Conservation (phyloP, 2,797 vertebrate species). For the Pangasius krempfi region DNA sequence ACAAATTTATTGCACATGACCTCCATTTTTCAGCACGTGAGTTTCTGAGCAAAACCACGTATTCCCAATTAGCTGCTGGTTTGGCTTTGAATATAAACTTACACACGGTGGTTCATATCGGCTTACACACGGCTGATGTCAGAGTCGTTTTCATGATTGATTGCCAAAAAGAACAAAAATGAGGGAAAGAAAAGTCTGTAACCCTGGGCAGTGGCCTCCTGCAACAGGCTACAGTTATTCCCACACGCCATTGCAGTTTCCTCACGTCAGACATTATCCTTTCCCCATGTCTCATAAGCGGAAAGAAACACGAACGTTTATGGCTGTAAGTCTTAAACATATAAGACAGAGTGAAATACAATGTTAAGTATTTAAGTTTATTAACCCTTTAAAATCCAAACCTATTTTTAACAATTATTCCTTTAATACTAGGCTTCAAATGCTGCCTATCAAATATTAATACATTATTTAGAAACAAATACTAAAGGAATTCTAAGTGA, state of each 20-base stretch:
- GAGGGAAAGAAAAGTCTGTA: neutral
- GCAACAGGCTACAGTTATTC: neutral
- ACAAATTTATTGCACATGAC: slow-evolving; percentile 35
- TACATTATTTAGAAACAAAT: neutral
- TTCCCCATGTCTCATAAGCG: neutral
- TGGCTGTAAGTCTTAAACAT: neutral
- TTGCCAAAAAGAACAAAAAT: neutral
- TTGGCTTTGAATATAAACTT: slow-evolving; percentile 1
- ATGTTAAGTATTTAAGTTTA: neutral
- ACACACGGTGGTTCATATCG: neutral
- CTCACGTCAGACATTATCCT: neutral
- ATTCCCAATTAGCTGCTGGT: slow-evolving; percentile 32
- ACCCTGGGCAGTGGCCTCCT: neutral
- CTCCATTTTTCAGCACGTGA: slow-evolving; percentile 38
- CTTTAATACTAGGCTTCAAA: neutral
- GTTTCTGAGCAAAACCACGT: slow-evolving; percentile 28
- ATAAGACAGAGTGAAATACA: neutral
- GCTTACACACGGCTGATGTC: neutral
- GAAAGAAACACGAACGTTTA: neutral
- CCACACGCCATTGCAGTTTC: neutral
- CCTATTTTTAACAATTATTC: neutral
- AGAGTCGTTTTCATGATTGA: neutral
- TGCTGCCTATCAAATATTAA: neutral
- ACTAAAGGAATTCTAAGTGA: neutral
- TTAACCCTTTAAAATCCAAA: neutral